Evolutionary conservation across 2,888 invertebrate species (phyloP), one percentile per base, ranked within the genome.

Genomic region (Tetragnatha montana): DNA sequence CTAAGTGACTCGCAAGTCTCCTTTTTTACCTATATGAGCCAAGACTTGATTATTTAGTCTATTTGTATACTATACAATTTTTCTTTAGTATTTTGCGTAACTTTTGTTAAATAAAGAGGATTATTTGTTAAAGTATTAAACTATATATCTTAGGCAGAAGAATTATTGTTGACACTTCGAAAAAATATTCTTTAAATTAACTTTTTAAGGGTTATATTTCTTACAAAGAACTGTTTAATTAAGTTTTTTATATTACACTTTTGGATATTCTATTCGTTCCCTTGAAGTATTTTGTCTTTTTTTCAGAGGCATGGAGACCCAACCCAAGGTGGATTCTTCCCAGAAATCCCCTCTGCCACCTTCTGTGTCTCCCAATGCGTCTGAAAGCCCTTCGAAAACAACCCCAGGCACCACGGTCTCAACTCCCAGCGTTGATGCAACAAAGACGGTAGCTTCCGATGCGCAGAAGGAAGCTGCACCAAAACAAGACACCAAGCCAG

Each of bases 251-350:
- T 71, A 71, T n/a, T 19, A 7, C 4, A 7, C 71, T 71, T n/a
- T 73, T 74, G 12, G 8, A 35, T 74, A 17, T 10, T 35, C 74
- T 74, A 7, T 10, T 17, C 14, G 17, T 47, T 35, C 35, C 17
- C 17, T 74, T 47, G 47, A 35, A 17, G 12, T 8, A 74, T 10
- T 73, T 35, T 74, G 12, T 22, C 19, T 75, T 47, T 6, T 19
- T 89, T 81, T 17, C 81, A 89, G 88, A 88, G 89, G 85, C 89
- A 89, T 89, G 89, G 89, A 89, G 89, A 89, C 84, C 35, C 49
- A 89, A 81, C 81, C 85, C 10, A 85, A 89, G 89, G 89, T 74
- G 85, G 84, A 85, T 89, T 81, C 89, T 81, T 49, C 81, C 17
- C 73, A 80, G 89, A 89, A 89, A 86, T 85, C 89, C 73, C 89